These are phyloP conservation scores for Helicoverpa assulta DNA, from an alignment of 2,888 invertebrate genomes.

Conservation along the genomic window DNA sequence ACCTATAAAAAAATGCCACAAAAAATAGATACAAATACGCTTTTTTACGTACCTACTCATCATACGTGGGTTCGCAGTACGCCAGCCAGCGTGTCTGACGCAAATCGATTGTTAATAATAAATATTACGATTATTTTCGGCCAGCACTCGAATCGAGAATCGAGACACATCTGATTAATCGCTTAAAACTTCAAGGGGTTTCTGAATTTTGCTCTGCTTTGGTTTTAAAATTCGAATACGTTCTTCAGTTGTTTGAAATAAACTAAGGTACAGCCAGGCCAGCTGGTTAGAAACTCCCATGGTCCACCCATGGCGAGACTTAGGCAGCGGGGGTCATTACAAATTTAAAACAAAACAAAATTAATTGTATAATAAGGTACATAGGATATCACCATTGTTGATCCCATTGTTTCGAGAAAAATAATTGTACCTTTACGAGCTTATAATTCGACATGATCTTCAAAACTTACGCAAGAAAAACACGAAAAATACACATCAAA, in stretches of 20 bases:
- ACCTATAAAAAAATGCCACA: not conserved
- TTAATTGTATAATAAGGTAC: too few relatives aligned
- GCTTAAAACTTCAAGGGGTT: constrained; percentile 13
- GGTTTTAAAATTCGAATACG: not conserved
- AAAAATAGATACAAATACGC: not conserved
- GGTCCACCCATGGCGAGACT: too few relatives aligned
- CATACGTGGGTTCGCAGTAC: constrained; percentile 25
- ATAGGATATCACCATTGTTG: too few relatives aligned
- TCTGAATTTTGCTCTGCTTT: not conserved
- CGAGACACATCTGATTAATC: constrained; percentile 51
- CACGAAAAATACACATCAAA: constrained; percentile 5
- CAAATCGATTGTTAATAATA: constrained; percentile 67
- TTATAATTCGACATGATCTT: constrained; percentile 17
- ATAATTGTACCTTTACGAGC: constrained; percentile 3
- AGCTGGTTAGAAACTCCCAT: too few relatives aligned
- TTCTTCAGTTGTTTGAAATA: too few relatives aligned
- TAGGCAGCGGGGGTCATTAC: too few relatives aligned
- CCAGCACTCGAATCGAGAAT: constrained; percentile 26
- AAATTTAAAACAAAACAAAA: too few relatives aligned
- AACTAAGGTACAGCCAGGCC: too few relatives aligned
- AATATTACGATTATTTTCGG: constrained; percentile 68
- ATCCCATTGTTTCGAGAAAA: too few relatives aligned
- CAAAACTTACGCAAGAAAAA: constrained; percentile 20
- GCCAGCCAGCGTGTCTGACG: constrained; percentile 70
- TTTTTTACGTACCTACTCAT: too few relatives aligned